Conservation (phyloP, 2,797 vertebrate species). For the Girardinus metallicus region DNA sequence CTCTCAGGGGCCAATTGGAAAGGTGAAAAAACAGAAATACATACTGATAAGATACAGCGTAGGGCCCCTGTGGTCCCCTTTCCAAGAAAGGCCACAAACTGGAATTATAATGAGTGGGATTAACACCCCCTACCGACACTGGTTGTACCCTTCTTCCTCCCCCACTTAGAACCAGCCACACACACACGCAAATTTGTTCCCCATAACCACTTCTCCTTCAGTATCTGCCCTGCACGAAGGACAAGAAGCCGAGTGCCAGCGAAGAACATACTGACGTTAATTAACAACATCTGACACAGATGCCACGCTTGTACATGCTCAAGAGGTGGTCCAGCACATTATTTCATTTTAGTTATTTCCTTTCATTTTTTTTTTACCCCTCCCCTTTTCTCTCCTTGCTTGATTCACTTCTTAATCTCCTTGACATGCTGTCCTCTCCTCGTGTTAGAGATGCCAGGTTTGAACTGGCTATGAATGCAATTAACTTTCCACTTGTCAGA, state of each 20-base stretch:
- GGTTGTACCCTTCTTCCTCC: slow-evolving; percentile 59
- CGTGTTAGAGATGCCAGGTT: slow-evolving; percentile 62
- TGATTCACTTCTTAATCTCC: slow-evolving; percentile 79
- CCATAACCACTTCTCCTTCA: slow-evolving; percentile 70
- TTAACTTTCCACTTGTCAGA: slow-evolving; percentile 73
- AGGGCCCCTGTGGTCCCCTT: slow-evolving; percentile 71
- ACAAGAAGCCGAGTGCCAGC: slow-evolving; percentile 83
- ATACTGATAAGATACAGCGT: slow-evolving; percentile 81
- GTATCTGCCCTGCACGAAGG: slow-evolving; percentile 76
- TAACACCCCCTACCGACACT: slow-evolving; percentile 78
- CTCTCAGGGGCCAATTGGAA: slow-evolving; percentile 59
- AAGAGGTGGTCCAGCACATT: slow-evolving; percentile 85
- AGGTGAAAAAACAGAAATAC: slow-evolving; percentile 73
- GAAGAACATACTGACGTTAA: slow-evolving; percentile 86
- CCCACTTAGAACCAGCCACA: slow-evolving; percentile 35
- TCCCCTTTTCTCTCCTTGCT: slow-evolving; percentile 63
- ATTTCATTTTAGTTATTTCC: slow-evolving; percentile 85
- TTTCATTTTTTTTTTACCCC: slow-evolving; percentile 69
- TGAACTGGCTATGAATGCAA: slow-evolving; percentile 69
- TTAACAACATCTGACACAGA: slow-evolving; percentile 90
- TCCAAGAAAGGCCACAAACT: slow-evolving; percentile 78
- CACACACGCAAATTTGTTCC: slow-evolving; percentile 54
- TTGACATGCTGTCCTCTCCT: slow-evolving; percentile 77
- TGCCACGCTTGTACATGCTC: slow-evolving; percentile 84
- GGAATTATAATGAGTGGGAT: slow-evolving; percentile 87